Base-by-base conservation (phyloP, 2,797 vertebrate genomes). In the Acestrorhynchus altus region DNA sequence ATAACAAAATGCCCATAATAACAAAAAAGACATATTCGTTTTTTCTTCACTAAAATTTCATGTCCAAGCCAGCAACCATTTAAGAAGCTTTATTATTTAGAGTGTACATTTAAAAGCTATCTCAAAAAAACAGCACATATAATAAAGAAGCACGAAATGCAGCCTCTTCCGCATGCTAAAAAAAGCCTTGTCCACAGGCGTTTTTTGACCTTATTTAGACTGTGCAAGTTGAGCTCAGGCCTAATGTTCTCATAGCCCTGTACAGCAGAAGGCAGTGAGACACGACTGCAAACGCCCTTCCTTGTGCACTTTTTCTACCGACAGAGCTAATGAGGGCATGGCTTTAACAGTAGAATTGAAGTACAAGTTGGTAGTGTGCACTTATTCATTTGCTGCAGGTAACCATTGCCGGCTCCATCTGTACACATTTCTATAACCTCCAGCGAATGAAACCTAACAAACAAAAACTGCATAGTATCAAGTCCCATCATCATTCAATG, bases 181-280 rank as follows among this genome's bases (percentile, higher is more conserved):
- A 69, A 68, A 57, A 54, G 85, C 78, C 70, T 78, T 84, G 87
- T 86, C 86, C 82, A 81, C n/a, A 22, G 88, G 85, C 84, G 26
- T 85, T 85, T 87, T 76, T 73, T 26, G 69, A 87, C 84, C 86
- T 70, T 88, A 79, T 89, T 88, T 88, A 52, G 77, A 83, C 81
- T 84, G 81, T 44, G 64, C 54, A 49, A 72, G 81, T 86, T 79
- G 81, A 87, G 84, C 86, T 84, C 77, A 64, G 79, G 72, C 56
- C 82, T 28, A 63, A 51, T 72, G 66, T 87, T 89, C 68, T 81
- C 77, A 56, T 72, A 81, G 28, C 51, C 79, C 72, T 79, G 74
- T 83, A 82, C 76, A n/a, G 39, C 35, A 24, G 65, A 75, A 47
- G 46, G 82, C 66, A 26, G 59, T 63, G 59, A 56, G 47, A 47